Evolutionary conservation across 2,113 vertebrate species (phyloP), one percentile per base, ranked within the genome.

Genomic region (Athene noctua): DNA sequence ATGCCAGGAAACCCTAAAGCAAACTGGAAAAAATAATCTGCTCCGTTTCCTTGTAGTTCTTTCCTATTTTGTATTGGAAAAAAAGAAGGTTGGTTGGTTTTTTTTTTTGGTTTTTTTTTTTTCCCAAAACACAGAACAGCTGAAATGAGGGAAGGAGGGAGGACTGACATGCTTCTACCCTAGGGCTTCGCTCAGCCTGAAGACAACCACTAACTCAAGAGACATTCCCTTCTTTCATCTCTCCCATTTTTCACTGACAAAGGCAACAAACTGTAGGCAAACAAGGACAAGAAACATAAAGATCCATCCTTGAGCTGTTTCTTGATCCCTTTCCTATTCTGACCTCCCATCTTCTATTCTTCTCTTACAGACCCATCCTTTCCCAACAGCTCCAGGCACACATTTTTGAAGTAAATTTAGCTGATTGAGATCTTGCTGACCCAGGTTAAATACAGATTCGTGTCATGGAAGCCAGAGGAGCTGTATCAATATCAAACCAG

Each of bases 1-100:
- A 95, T 95, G 96, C 92, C 94, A 95, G 96, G 92, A 97, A 97
- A 92, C 89, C 95, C 92, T 88, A 90, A 95, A 95, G 95, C 95
- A 95, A 97, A 82, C 86, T 95, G 91, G 86, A 92, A 92, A 97
- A 97, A 95, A 95, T 91, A 92, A 93, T 86, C 84, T 83, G 54
- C 58, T 80, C 70, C 1, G 4, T 91, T 96, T 97, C 92, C 94
- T 91, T 88, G 62, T 91, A 91, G 89, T 55, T 63, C 70, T 96
- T 95, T 92, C 92, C 71, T 94, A 95, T 88, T 95, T 88, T 85
- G 42, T 87, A 68, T 5, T 57, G 36, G 26, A 5, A 16, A 62
- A 65, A 62, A 63, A 65, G 52, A 27, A 32, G 8, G 29, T 21
- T 7, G 8, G 38, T 38, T 38, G 38, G 7, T 38, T 38, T 38